phyloP scores from a whole-genome alignment of 2,888 invertebrate species.

The Drosophila emarginata region DNA sequence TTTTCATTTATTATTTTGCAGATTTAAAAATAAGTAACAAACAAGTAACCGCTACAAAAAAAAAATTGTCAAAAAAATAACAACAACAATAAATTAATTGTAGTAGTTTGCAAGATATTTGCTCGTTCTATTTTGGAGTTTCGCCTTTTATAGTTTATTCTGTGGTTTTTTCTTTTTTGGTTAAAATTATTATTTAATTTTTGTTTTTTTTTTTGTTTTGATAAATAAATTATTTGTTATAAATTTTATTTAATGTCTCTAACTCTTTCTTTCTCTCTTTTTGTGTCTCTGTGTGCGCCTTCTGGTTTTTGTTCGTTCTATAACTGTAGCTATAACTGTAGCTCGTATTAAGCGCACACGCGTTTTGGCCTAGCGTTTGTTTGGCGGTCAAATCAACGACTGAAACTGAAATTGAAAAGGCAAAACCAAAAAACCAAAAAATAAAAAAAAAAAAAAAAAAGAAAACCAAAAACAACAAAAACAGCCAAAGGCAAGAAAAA shows the following conservation, averaged over 20 bases:
- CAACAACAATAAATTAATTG: constrained; percentile 24
- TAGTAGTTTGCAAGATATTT: constrained; percentile 15
- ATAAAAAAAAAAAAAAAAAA: constrained; percentile 19
- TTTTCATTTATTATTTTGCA: constrained; percentile 8
- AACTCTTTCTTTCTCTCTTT: constrained; percentile 8
- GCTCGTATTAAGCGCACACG: constrained; percentile 42
- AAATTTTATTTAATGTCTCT: constrained; percentile 16
- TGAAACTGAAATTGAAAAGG: constrained; percentile 68
- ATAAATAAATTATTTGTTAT: constrained; percentile 1
- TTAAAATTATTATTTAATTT: neutral
- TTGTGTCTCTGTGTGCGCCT: neutral
- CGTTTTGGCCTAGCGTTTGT: constrained; percentile 76
- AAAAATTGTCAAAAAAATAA: constrained; percentile 28
- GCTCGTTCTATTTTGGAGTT: constrained; percentile 14
- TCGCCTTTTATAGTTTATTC: constrained; percentile 14
- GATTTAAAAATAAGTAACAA: neutral
- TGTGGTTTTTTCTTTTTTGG: constrained; percentile 26
- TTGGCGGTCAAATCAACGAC: constrained; percentile 80
- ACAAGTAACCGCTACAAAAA: constrained; percentile 8
- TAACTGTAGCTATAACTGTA: constrained; percentile 6
- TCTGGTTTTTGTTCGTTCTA: constrained; percentile 5
- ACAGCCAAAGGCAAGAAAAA: neutral
- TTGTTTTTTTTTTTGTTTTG: constrained; percentile 19
- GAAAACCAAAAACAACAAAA: constrained; percentile 20
- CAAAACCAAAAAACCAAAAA: constrained; percentile 33